Percentiles rank a stretch among this genome's conserved stretches.
These are phyloP conservation scores for Leptodon cayanensis DNA, from an alignment of 2,797 vertebrate genomes.

Conservation along the genomic window DNA sequence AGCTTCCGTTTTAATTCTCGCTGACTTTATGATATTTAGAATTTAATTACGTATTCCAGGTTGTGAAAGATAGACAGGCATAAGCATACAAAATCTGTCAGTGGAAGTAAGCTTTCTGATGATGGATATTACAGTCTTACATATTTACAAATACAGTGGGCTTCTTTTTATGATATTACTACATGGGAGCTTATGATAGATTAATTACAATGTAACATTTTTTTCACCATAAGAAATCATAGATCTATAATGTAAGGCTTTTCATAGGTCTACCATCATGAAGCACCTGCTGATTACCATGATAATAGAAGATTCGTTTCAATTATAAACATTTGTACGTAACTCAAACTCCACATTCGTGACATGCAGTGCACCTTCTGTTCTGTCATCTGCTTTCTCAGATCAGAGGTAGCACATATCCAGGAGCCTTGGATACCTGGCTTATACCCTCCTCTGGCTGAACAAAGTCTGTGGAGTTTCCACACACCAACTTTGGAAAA, in stretches of 20 bases:
- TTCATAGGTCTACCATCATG: not conserved
- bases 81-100: not conserved
- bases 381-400: not conserved
- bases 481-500: not conserved
- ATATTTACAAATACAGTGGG: not conserved
- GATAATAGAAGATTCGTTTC: not conserved
- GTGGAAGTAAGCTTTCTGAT: not conserved
- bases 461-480: not conserved
- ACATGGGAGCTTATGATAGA: not conserved
- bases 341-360: not conserved
- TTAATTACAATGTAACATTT: not conserved
- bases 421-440: not conserved
- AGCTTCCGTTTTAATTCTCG: not conserved
- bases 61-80: not conserved
- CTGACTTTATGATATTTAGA: not conserved
- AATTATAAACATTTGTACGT: not conserved
- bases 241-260: not conserved
- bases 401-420: not conserved
- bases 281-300: not conserved
- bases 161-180: not conserved
- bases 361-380: not conserved
- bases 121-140: not conserved
- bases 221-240: not conserved
- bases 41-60: not conserved
- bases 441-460: not conserved